phyloP scores from a whole-genome alignment of 1,140 invertebrate genomes.

The Semibalanus balanoides region DNA sequence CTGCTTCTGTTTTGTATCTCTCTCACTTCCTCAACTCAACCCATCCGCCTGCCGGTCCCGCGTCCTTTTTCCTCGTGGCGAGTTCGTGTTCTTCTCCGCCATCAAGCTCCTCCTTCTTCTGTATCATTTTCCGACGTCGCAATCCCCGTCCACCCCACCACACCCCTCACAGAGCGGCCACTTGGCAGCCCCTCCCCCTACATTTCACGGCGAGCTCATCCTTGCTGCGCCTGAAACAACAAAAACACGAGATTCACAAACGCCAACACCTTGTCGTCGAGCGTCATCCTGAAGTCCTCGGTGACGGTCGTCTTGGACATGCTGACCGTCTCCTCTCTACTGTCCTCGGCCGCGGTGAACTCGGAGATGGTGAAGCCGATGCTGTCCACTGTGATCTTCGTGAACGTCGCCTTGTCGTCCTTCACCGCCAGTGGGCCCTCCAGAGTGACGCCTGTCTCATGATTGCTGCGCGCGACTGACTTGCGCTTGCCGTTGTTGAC shows the following conservation, averaged over 20 bases:
- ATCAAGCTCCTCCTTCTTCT: no score
- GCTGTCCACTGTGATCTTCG: neutral
- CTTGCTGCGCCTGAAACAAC: neutral
- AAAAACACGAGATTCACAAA: neutral
- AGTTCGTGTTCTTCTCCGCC: no score
- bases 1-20: no score
- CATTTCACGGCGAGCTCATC: no score
- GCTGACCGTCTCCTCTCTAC: neutral
- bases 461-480: neutral
- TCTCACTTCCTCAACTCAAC: no score
- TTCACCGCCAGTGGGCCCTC: neutral
- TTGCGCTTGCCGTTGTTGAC: neutral
- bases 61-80: no score
- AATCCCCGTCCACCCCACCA: no score
- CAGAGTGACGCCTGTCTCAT: neutral
- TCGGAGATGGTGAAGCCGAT: neutral
- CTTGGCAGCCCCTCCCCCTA: no score
- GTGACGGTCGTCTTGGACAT: neutral
- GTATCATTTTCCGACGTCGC: no score
- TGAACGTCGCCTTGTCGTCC: neutral
- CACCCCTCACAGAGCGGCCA: no score
- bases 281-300: neutral
- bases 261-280: neutral
- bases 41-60: no score
- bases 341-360: neutral